Percentiles rank a stretch among this genome's conserved stretches.
These are phyloP conservation scores for Ovis canadensis DNA, from an alignment of 2,113 vertebrate genomes.

Conservation along the genomic window DNA sequence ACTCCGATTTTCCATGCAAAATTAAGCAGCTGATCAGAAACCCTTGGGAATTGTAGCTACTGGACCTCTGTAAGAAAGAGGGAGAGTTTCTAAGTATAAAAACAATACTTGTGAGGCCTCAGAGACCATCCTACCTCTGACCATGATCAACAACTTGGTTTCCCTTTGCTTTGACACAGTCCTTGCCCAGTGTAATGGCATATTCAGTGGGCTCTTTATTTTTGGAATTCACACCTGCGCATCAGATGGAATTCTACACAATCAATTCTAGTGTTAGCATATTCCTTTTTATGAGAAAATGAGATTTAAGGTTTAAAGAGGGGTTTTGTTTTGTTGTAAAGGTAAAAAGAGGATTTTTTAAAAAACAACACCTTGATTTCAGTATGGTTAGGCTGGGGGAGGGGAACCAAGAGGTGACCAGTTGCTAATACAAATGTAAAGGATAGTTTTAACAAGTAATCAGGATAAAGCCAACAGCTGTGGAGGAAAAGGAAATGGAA, in stretches of 20 bases:
- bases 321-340: slow-evolving; percentile 30
- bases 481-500: slow-evolving; percentile 60
- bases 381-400: neutral
- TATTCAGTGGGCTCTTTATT: slow-evolving; percentile 23
- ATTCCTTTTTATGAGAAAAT: slow-evolving; percentile 27
- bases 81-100: slow-evolving; percentile 20
- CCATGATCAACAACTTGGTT: slow-evolving; percentile 7
- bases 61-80: neutral
- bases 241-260: slow-evolving; percentile 38
- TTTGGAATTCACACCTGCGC: slow-evolving; percentile 28
- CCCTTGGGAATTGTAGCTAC: slow-evolving; percentile 19
- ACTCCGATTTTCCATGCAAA: slow-evolving; percentile 48
- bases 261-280: neutral
- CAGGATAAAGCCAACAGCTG: slow-evolving; percentile 61
- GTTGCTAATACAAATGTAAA: slow-evolving; percentile 65
- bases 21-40: slow-evolving; percentile 58
- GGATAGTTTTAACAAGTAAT: slow-evolving; percentile 56
- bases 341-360: neutral
- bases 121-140: neutral
- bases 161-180: slow-evolving; percentile 21
- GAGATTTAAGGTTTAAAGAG: slow-evolving; percentile 15
- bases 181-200: neutral
- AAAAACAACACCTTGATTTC: neutral
- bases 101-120: neutral
- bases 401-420: slow-evolving; percentile 14